Percentiles rank a stretch among this genome's conserved stretches.
These are phyloP conservation scores for Microcebus jonahi DNA, from an alignment of 2,113 vertebrate species.

Conservation along the genomic window DNA sequence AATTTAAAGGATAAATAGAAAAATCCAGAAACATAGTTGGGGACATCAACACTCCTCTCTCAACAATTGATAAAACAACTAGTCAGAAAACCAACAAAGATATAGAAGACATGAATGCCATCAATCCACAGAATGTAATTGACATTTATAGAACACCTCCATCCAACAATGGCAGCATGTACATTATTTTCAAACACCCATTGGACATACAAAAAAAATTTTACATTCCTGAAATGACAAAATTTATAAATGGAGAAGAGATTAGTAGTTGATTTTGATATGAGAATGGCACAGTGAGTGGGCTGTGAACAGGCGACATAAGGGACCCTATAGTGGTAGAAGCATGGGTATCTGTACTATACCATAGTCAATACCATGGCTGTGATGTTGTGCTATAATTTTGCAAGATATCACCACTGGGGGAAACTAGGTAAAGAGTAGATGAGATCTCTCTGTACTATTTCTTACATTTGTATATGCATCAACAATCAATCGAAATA, in stretches of 20 bases:
- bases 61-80: not conserved
- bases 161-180: not conserved
- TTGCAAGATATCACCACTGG: not conserved
- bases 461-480: not conserved
- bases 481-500: not conserved
- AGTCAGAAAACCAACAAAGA: not conserved
- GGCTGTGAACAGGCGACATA: not conserved
- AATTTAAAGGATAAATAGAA: not conserved
- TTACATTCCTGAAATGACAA: not conserved
- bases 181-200: not conserved
- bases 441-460: not conserved
- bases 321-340: not conserved
- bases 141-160: not conserved
- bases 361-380: not conserved
- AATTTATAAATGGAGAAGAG: not conserved
- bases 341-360: not conserved
- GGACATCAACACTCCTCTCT: not conserved
- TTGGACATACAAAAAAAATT: not conserved
- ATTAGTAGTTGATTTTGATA: not conserved
- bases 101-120: not conserved
- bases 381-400: not conserved
- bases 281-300: not conserved
- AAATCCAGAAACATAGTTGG: not conserved
- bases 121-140: not conserved
- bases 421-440: not conserved